These are phyloP conservation scores for Agrenia bidenticulata DNA, from an alignment of 2,888 invertebrate species.

Conservation along the genomic window DNA sequence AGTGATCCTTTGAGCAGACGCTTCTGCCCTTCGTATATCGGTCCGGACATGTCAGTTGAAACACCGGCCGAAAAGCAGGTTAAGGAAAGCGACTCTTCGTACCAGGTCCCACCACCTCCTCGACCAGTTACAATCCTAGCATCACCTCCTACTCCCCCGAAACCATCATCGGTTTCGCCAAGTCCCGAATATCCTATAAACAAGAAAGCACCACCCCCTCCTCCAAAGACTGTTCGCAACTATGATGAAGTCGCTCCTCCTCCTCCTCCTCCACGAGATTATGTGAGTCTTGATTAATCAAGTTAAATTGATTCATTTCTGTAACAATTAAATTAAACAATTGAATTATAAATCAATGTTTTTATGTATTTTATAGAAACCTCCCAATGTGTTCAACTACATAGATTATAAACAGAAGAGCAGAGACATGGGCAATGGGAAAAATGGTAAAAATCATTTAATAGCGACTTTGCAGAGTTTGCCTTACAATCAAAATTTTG, in stretches of 20 bases:
- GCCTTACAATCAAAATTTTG: no score
- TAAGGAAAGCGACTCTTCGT: constrained; percentile 1
- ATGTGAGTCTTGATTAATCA: constrained; percentile 22
- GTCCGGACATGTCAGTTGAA: constrained; percentile 2
- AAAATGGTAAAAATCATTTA: no score
- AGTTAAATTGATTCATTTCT: background rate
- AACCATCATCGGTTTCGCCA: constrained; percentile 16
- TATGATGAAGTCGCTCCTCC: constrained; percentile 24
- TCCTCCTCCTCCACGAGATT: constrained; percentile 42
- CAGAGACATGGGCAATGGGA: background rate
- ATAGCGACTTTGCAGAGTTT: no score
- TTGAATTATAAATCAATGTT: background rate
- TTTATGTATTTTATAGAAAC: constrained; percentile 25
- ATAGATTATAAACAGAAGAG: constrained; percentile 39
- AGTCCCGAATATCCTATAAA: background rate
- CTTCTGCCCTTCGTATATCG: constrained; percentile 31
- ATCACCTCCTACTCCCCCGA: constrained; percentile 7
- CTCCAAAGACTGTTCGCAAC: constrained; percentile 12
- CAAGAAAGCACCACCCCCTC: background rate
- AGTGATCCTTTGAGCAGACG: constrained; percentile 27
- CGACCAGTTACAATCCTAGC: constrained; percentile 37
- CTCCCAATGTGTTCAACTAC: constrained; percentile 35
- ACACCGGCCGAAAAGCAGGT: background rate
- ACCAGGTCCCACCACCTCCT: constrained; percentile 41
- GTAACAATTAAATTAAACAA: background rate